Evolutionary conservation across 1,140 invertebrate species (phyloP), one percentile per base, ranked within the genome.

Genomic region (Halotydeus destructor): DNA sequence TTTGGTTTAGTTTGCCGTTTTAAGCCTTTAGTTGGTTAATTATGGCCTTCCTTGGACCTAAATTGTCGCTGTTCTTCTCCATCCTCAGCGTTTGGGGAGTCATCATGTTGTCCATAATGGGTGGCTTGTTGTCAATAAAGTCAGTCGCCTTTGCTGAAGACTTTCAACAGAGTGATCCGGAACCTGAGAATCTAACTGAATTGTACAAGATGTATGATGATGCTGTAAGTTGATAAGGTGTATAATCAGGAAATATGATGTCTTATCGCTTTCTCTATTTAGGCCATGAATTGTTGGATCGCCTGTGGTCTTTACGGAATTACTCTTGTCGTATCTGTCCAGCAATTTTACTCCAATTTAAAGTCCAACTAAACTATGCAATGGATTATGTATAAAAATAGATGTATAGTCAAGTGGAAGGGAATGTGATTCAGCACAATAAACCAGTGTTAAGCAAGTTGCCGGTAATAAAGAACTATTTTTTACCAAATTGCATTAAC

Each of bases 231-330:
- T 28, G 14, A 46, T 46, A n/a, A n/a, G n/a, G n/a, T n/a, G n/a
- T n/a, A n/a, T n/a, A n/a, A n/a, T n/a, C n/a, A n/a, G n/a, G n/a
- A n/a, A n/a, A n/a, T n/a, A n/a, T n/a, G n/a, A n/a, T n/a, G n/a
- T n/a, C n/a, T n/a, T n/a, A n/a, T n/a, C n/a, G n/a, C 16, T 2
- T 41, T 41, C 3, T 41, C 11, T 41, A 3, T 11, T 1, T 32
- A 41, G 25, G 47, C 49, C 8, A 31, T 44, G 14, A 51, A 51
- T 44, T 51, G 49, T 39, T 51, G 49, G 49, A 50, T 51, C 12
- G 49, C 48, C 2, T 44, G 44, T 27, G 47, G 49, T 32, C 39
- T 50, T 32, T 51, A 51, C 35, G 36, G 38, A 12, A 41, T 36
- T 18, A 47, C 47, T 3, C 30, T 49, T 8, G 43, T 45, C 1